These are phyloP conservation scores for Pogoniulus pusillus DNA, from an alignment of 2,797 vertebrate species.

Conservation along the genomic window DNA sequence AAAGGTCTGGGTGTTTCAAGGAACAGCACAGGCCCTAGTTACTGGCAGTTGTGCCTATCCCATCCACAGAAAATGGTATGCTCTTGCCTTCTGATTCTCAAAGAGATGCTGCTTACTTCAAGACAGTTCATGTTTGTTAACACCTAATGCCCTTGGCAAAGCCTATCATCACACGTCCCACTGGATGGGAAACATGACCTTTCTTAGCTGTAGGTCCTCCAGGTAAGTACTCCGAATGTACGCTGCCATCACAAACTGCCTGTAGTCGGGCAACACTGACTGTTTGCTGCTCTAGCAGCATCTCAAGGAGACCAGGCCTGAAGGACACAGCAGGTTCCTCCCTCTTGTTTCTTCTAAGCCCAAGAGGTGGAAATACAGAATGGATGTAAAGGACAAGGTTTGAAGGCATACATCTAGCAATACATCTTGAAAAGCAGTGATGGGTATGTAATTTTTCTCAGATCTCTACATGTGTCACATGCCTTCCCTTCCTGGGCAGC, in stretches of 20 bases:
- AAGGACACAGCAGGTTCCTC: neutral
- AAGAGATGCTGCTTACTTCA: neutral
- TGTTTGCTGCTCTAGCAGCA: neutral
- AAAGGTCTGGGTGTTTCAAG: too few species aligned
- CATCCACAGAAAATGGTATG: neutral
- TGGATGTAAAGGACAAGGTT: neutral
- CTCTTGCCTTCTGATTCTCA: neutral
- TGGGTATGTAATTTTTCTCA: neutral
- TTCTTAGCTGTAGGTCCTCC: neutral
- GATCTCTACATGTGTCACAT: neutral
- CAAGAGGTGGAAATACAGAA: neutral
- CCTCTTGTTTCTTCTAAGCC: neutral
- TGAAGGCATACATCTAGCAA: neutral
- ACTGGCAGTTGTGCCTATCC: neutral
- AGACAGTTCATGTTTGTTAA: neutral
- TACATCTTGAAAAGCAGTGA: neutral
- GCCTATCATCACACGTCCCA: rapidly evolving
- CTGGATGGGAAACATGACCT: neutral
- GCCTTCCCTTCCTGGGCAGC: neutral
- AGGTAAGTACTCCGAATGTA: neutral
- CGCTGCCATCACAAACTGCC: neutral
- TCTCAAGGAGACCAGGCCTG: neutral
- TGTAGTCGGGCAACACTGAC: neutral
- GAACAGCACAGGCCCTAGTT: neutral
- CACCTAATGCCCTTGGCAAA: neutral